Base-by-base conservation (phyloP, 2,888 invertebrate genomes). In the Ptychoptera albimana region DNA sequence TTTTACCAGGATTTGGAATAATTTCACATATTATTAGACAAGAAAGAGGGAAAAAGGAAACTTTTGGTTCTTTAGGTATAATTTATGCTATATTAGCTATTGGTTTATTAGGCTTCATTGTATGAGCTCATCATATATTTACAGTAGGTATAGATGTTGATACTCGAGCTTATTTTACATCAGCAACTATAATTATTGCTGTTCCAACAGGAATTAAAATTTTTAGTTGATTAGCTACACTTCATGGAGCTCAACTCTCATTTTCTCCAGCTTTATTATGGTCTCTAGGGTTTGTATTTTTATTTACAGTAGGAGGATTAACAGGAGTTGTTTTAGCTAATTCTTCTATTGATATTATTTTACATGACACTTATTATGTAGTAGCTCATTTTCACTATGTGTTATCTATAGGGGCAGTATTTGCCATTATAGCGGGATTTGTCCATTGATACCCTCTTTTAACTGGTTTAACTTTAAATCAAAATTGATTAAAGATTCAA, bases 341-440 rank as follows among this genome's bases (percentile, higher is more conserved):
- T 59, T 80, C 82, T 29, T 81, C 80, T 11, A 69, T 85, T 67
- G 84, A 85, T 71, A 76, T 82, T 64, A 69, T 77, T 48, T 50
- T 84, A 11, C 83, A 85, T 67, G 84, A 85, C 58, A 83, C 82
- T n/a, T 84, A 84, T 60, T 86, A 84, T 72, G 82, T 84, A 42
- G 82, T 84, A 31, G 82, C 80, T 4, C 83, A 85, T 62, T 86
- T 85, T 55, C 83, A 85, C 60, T 84, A 84, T 72, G 83, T 84
- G 1, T 54, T 84, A 56, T 82, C 80, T 3, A 82, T 84, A 67
- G 83, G 82, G 51, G 82, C 82, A 4, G 79, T 84, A 55, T 84
- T 82, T 71, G 75, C 79, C 37, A 80, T 84, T 72, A 74, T 85
- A 68, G 76, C 71, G 34, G 79, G 81, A 53, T 72, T 83, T 62